These are phyloP conservation scores for Conger conger DNA, from an alignment of 2,113 vertebrate species.

Conservation along the genomic window DNA sequence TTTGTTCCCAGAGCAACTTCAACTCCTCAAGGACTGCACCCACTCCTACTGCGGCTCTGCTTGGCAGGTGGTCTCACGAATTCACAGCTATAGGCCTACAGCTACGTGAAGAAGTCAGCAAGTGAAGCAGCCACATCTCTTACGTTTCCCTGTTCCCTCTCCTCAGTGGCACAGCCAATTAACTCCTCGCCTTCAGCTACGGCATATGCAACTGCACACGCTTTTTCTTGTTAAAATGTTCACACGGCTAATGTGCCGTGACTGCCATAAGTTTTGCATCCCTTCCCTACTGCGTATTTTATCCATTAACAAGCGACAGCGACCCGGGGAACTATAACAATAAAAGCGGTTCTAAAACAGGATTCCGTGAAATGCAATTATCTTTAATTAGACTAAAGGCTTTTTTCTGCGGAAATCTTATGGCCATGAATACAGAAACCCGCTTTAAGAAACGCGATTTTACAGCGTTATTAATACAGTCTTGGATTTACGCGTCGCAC, in stretches of 20 bases:
- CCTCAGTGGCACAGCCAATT: conserved; percentile 1
- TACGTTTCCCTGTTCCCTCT: not conserved
- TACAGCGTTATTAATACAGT: not conserved
- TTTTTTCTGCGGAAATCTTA: not conserved
- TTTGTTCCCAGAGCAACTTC: not conserved
- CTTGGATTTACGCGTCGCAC: not conserved
- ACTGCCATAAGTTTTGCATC: not conserved
- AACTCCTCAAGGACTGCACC: not conserved
- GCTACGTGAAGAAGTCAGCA: not conserved
- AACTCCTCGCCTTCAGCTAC: not conserved
- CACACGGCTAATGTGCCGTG: not conserved
- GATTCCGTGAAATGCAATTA: not conserved
- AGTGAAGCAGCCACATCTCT: not conserved
- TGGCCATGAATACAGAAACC: not conserved
- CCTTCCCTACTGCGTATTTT: not conserved
- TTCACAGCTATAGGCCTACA: not conserved
- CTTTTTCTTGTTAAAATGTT: not conserved
- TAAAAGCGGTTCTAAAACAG: not conserved
- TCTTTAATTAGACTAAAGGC: not conserved
- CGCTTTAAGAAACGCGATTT: not conserved
- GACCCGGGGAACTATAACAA: not conserved
- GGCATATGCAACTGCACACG: not conserved
- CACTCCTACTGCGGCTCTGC: not conserved
- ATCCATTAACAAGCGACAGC: not conserved
- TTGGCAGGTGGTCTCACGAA: not conserved